Evolutionary conservation across 2,797 vertebrate species (phyloP).

Genomic region (Centroberyx gerrardi): DNA sequence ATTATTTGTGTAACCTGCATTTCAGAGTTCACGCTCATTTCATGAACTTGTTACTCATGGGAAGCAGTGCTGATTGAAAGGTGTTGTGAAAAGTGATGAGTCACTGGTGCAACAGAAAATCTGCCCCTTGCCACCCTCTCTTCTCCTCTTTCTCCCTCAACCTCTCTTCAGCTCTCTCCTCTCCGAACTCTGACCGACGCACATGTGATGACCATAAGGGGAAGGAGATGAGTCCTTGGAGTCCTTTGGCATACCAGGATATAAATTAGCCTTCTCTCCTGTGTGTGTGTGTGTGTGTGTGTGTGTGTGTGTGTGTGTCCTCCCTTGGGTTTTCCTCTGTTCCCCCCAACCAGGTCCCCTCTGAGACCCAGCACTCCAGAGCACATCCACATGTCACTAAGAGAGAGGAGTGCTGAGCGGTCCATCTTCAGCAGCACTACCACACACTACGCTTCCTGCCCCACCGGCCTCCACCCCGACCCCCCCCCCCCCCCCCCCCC

Average conservation of each 20-base stretch:
- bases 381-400: slow-evolving; percentile 54
- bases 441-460: slow-evolving; percentile 73
- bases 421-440: slow-evolving; percentile 36
- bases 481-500: no score
- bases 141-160: not conserved
- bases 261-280: slow-evolving; percentile 58
- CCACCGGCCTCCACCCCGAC: slow-evolving; percentile 12
- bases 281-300: slow-evolving; percentile 19
- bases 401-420: slow-evolving; percentile 48
- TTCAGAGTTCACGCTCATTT: no score
- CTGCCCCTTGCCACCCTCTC: not conserved
- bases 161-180: slow-evolving; percentile 23
- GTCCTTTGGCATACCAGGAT: slow-evolving; percentile 35
- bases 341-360: slow-evolving; percentile 33
- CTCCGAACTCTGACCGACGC: slow-evolving; percentile 14
- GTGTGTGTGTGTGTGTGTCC: not conserved
- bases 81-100: not conserved
- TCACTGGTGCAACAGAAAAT: not conserved
- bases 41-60: no score
- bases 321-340: slow-evolving; percentile 35
- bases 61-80: not conserved
- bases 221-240: slow-evolving; percentile 44
- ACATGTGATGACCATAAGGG: slow-evolving; percentile 55
- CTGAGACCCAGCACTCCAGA: slow-evolving; percentile 21
- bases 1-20: no score